phyloP scores from a whole-genome alignment of 2,888 invertebrate species.

The Metallyticus violacea region DNA sequence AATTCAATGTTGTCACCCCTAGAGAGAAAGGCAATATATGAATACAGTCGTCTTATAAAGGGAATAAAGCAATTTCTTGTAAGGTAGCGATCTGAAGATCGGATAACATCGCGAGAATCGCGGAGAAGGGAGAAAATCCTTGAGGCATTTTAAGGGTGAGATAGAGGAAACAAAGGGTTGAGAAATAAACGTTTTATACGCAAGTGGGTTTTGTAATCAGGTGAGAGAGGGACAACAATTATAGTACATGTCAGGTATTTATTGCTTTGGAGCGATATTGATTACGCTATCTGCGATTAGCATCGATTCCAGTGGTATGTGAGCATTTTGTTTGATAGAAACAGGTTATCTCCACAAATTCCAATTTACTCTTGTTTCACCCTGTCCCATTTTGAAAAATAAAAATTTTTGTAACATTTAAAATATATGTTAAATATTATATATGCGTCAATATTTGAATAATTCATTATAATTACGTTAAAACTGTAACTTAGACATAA shows the following conservation, averaged over 20 bases:
- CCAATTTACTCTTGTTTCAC: too few relatives aligned
- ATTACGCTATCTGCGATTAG: too few relatives aligned
- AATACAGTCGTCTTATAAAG: slow-evolving; percentile 8
- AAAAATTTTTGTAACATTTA: too few relatives aligned
- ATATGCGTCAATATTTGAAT: too few relatives aligned
- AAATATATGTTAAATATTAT: too few relatives aligned
- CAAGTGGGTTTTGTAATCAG: neutral
- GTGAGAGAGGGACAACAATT: neutral
- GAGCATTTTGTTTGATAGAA: too few relatives aligned
- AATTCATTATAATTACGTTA: too few relatives aligned
- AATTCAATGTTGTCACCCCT: slow-evolving; percentile 7
- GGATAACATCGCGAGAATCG: neutral
- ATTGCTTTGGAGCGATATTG: neutral
- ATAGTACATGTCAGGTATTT: neutral
- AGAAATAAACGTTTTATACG: neutral
- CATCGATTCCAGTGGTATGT: too few relatives aligned
- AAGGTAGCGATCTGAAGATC: neutral
- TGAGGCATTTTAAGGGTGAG: neutral
- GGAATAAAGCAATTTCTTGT: slow-evolving; percentile 3
- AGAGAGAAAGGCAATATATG: slow-evolving; percentile 10
- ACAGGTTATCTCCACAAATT: too few relatives aligned
- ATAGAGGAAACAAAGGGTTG: neutral
- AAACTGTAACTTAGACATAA: too few relatives aligned
- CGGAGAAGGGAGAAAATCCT: neutral
- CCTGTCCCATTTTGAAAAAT: too few relatives aligned